Evolutionary conservation across 2,888 invertebrate genomes (phyloP).

Genomic region (Chymomyza fuscimana): DNA sequence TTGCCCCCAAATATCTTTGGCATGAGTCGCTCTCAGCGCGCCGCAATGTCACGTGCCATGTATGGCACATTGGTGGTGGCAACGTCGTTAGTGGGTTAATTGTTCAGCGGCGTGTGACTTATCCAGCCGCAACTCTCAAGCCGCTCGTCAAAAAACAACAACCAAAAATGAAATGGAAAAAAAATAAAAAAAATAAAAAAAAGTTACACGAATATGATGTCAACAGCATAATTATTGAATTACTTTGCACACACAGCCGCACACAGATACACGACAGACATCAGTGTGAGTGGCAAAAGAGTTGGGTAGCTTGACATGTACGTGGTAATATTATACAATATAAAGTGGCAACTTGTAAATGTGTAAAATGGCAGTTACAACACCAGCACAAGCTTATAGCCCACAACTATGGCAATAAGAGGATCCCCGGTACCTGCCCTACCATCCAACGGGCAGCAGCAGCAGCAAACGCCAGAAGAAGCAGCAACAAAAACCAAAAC

Average conservation of each 20-base stretch:
- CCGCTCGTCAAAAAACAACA: constrained; percentile 26
- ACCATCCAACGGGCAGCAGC: constrained; percentile 20
- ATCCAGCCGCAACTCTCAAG: constrained; percentile 42
- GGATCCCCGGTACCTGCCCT: constrained; percentile 2
- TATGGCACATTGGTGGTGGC: constrained; percentile 25
- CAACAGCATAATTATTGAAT: constrained; percentile 71
- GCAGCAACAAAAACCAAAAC: constrained; percentile 10
- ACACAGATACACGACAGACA: constrained; percentile 7
- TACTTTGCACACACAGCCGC: constrained; percentile 49
- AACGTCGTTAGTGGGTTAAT: constrained; percentile 47
- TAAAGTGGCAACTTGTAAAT: constrained; percentile 73
- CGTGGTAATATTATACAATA: constrained; percentile 73
- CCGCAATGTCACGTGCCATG: constrained; percentile 40
- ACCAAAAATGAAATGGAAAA: constrained; percentile 19
- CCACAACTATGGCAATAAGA: constrained; percentile 29
- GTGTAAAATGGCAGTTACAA: constrained; percentile 71
- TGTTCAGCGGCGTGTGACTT: constrained; percentile 48
- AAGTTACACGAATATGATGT: constrained; percentile 66
- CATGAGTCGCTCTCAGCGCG: background rate
- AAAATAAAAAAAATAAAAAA: constrained; percentile 18
- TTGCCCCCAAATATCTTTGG: background rate
- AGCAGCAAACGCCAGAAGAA: constrained; percentile 3
- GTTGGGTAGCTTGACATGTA: constrained; percentile 37
- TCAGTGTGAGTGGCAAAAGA: constrained; percentile 3
- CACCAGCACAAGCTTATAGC: constrained; percentile 36